Evolutionary conservation across 2,797 vertebrate species (phyloP).

Genomic region (Parauchenoglanis punctatus): DNA sequence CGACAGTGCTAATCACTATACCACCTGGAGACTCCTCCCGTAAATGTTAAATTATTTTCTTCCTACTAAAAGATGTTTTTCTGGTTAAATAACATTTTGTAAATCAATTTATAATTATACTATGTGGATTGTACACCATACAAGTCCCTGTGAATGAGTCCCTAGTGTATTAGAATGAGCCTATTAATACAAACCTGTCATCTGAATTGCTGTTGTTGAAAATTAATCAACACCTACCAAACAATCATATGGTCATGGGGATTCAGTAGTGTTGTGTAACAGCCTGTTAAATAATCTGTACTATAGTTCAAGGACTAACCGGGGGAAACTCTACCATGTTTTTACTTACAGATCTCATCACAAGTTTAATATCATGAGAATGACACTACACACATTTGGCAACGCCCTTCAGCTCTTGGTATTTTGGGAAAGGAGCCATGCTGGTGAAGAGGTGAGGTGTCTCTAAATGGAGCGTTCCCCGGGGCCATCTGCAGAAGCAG

Average conservation of each 20-base stretch:
- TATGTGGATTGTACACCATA: not conserved
- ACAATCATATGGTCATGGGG: not conserved
- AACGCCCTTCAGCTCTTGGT: conserved; percentile 20
- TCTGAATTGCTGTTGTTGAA: not conserved
- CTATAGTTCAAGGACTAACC: not conserved
- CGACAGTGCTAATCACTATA: too few relatives aligned
- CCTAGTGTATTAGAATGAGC: not conserved
- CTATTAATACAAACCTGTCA: not conserved
- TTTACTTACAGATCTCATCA: not conserved
- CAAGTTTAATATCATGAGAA: not conserved
- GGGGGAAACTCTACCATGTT: not conserved
- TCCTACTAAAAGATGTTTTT: not conserved
- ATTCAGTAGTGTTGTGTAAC: not conserved
- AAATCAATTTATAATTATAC: not conserved
- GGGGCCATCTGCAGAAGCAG: conserved; percentile 4
- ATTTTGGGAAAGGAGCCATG: conserved; percentile 33
- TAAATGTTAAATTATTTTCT: too few relatives aligned
- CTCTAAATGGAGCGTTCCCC: conserved; percentile 26
- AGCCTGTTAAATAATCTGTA: not conserved
- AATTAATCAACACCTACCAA: not conserved
- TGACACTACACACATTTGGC: not conserved
- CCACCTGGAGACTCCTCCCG: too few relatives aligned
- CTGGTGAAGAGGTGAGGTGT: conserved; percentile 22
- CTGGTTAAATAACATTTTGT: not conserved
- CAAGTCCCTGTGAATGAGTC: not conserved